Percentiles rank a stretch among this genome's conserved stretches.
Evolutionary conservation across 2,888 invertebrate species (phyloP).

Genomic region (Chouioia cunea): DNA sequence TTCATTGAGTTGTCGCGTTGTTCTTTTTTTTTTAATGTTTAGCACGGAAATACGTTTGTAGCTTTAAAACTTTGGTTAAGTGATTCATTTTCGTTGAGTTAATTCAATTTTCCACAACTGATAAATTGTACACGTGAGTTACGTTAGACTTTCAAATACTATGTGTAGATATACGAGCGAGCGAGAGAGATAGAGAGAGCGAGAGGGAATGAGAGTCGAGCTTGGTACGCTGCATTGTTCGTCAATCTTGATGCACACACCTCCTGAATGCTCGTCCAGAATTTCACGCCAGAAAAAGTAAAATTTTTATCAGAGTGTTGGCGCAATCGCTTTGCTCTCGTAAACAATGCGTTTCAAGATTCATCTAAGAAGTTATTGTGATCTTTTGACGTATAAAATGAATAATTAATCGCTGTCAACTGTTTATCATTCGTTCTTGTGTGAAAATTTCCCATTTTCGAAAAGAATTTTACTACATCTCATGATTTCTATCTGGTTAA

Average conservation of each 20-base stretch:
- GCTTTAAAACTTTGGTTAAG: too few species aligned
- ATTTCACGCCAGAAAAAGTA: constrained; percentile 17
- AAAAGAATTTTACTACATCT: constrained; percentile 12
- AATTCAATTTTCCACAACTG: too few species aligned
- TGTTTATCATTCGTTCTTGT: too few species aligned
- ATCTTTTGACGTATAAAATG: constrained; percentile 18
- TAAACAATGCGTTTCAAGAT: constrained; percentile 25
- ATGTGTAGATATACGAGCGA: too few species aligned
- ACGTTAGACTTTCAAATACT: too few species aligned
- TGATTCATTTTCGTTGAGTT: too few species aligned
- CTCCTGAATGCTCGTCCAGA: constrained; percentile 20
- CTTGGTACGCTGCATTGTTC: constrained; percentile 29
- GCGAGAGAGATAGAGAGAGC: too few species aligned
- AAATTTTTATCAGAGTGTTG: constrained; percentile 17
- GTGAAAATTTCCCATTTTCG: background rate
- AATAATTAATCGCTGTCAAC: constrained; percentile 13
- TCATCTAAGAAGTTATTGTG: constrained; percentile 7
- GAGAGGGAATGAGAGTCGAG: constrained; percentile 10
- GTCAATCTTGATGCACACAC: constrained; percentile 35
- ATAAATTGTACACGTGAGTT: too few species aligned
- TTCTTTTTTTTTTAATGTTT: too few species aligned
- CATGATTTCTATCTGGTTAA: too few species aligned
- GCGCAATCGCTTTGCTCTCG: constrained; percentile 8
- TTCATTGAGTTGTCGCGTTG: too few species aligned
- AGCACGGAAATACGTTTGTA: too few species aligned